Conservation (phyloP, 2,113 vertebrate species). For the Corythornis madagascariensis region DNA sequence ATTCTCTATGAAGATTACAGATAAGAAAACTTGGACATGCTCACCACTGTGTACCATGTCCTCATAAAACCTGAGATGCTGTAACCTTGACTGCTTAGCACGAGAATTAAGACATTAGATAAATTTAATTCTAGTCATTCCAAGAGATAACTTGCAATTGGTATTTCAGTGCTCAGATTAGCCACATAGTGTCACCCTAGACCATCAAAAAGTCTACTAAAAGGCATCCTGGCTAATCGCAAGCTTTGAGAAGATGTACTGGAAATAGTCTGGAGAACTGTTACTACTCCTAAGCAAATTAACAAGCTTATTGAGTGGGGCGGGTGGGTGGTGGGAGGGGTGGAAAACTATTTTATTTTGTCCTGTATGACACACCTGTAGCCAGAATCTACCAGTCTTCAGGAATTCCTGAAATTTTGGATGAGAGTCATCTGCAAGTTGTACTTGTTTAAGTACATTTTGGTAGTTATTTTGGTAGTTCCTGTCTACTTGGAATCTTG, state of each 20-base stretch:
- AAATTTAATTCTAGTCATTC: not conserved
- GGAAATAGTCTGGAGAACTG: not conserved
- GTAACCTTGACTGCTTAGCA: not conserved
- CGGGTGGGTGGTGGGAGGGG: too few relatives aligned
- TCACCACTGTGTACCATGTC: fast-evolving
- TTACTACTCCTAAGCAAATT: not conserved
- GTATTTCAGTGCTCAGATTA: constrained; percentile 54
- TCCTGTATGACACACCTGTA: too few relatives aligned
- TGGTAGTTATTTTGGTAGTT: not conserved
- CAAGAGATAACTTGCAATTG: not conserved
- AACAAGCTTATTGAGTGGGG: not conserved
- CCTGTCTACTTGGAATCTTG: not conserved
- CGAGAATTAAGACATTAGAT: not conserved
- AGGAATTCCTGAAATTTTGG: not conserved
- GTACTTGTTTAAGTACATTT: too few relatives aligned
- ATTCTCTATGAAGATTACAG: not conserved
- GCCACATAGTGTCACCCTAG: constrained; percentile 74
- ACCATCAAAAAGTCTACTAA: constrained; percentile 22
- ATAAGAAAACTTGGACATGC: not conserved
- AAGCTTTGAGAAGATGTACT: not conserved
- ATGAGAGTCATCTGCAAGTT: not conserved
- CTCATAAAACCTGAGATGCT: not conserved
- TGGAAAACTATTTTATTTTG: too few relatives aligned
- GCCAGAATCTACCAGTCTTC: not conserved
- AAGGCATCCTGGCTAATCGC: not conserved